A percentile compares a stretch with the other conserved stretches of the same genome.
phyloP scores from a whole-genome alignment of 2,888 invertebrate genomes.

The Polydrusus tereticollis region DNA sequence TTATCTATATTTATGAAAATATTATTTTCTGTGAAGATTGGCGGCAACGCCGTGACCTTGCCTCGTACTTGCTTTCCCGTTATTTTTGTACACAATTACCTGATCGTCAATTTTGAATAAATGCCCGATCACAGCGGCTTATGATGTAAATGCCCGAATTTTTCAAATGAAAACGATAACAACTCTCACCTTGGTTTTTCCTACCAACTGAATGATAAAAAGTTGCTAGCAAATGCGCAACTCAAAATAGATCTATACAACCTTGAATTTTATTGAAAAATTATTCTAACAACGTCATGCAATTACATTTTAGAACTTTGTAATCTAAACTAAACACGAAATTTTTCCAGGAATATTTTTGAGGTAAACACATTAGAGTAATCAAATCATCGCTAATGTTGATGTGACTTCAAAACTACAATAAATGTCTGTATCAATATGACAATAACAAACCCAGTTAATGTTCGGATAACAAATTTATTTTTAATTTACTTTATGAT shows the following conservation, averaged over 20 bases:
- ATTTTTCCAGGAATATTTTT: constrained; percentile 18
- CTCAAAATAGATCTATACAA: background rate
- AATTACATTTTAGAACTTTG: constrained; percentile 11
- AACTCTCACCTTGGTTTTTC: constrained; percentile 6
- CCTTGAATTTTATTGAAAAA: constrained; percentile 12
- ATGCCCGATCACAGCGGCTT: background rate
- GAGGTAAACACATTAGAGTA: constrained; percentile 27
- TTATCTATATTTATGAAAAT: background rate
- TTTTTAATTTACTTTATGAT: background rate
- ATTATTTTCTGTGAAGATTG: background rate
- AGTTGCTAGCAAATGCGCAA: constrained; percentile 12
- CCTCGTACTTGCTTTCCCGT: constrained; percentile 16
- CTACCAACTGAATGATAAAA: background rate
- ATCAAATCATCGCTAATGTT: background rate
- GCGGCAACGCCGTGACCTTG: constrained; percentile 23
- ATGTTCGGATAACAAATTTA: constrained; percentile 8
- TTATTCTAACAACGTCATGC: constrained; percentile 3
- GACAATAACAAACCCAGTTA: constrained; percentile 5
- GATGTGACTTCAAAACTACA: background rate
- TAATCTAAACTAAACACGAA: constrained; percentile 13
- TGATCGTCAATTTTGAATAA: background rate
- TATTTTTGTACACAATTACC: constrained; percentile 14
- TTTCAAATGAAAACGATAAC: background rate
- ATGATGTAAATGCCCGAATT: constrained; percentile 7
- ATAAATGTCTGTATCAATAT: background rate